These are phyloP conservation scores for Uria lomvia DNA, from an alignment of 2,113 vertebrate species.

Conservation along the genomic window DNA sequence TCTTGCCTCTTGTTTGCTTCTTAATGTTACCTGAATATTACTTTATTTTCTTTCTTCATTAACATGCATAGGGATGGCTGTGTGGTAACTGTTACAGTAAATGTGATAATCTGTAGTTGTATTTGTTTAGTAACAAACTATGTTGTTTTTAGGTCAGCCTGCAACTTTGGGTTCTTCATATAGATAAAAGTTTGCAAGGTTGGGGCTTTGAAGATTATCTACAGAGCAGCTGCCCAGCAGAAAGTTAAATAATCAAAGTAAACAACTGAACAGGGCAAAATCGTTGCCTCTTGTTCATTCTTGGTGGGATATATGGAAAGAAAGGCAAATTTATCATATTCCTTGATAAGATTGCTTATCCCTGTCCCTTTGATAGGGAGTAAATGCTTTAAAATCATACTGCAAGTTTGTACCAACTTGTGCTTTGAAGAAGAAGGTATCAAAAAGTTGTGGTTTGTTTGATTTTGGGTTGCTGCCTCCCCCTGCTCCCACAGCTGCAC, in stretches of 20 bases:
- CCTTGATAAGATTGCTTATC: background rate
- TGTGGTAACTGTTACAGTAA: background rate
- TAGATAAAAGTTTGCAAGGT: background rate
- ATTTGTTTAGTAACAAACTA: background rate
- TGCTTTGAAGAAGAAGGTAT: background rate
- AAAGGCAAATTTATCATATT: accelerated
- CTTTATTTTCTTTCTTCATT: background rate
- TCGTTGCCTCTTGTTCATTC: background rate
- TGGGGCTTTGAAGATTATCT: background rate
- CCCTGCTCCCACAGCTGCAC: accelerated
- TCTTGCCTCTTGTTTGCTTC: background rate
- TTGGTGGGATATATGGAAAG: background rate
- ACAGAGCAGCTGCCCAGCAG: background rate
- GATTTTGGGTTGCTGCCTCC: background rate
- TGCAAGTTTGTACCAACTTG: background rate
- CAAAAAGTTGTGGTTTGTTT: background rate
- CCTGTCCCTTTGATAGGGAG: accelerated
- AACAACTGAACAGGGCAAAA: background rate
- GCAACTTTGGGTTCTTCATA: background rate
- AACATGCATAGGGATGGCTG: accelerated
- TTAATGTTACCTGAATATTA: background rate
- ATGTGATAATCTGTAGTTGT: background rate
- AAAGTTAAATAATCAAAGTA: background rate
- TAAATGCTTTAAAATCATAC: background rate
- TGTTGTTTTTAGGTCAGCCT: accelerated